Base-by-base conservation (phyloP, 2,888 invertebrate genomes). In the Bombylius major region DNA sequence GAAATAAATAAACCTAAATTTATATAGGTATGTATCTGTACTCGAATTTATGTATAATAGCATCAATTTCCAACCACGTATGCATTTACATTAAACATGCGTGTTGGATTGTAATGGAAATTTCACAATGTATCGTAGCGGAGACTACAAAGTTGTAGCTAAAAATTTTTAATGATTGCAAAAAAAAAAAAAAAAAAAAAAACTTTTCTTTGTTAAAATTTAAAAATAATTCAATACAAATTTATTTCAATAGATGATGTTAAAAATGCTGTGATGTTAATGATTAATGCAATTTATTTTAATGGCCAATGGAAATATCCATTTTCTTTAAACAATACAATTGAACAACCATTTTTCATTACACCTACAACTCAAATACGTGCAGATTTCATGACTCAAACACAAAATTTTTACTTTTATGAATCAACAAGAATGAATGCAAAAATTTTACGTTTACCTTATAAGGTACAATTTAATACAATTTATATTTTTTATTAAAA, bases 241-340 rank as follows among this genome's bases (percentile, higher is more conserved):
- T 50, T 50, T 34, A 36, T 7, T 36, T 48, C 12, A 36, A 46
- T 69, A 82, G 82, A 78, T 65, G 81, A 82, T 58, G 66, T 87
- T 1, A 66, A 77, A 34, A 76, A 80, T 53, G 79, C 83, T 31
- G 77, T 84, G 4, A 77, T 90, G 69, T 63, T 91, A 48, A 71
- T 89, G 47, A 76, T 86, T 39, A 91, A 87, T 71, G 84, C 87
- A 0, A 73, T 92, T 39, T 90, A 82, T 73, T 91, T 90, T 77
- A 86, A 89, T 68, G 90, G 90, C 1, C 75, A 79, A 1, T 92
- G 92, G 92, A 76, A 79, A 0, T 77, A 81, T 59, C 82, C 80
- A 64, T 91, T 90, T 66, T 74, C 79, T 0, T 77, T 78, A 23
- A 80, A 81, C 57, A 72, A 75, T 1, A 88, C 87, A 0, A 75